These are phyloP conservation scores for Agrotis clavis DNA, from an alignment of 2,888 invertebrate genomes.

Conservation along the genomic window DNA sequence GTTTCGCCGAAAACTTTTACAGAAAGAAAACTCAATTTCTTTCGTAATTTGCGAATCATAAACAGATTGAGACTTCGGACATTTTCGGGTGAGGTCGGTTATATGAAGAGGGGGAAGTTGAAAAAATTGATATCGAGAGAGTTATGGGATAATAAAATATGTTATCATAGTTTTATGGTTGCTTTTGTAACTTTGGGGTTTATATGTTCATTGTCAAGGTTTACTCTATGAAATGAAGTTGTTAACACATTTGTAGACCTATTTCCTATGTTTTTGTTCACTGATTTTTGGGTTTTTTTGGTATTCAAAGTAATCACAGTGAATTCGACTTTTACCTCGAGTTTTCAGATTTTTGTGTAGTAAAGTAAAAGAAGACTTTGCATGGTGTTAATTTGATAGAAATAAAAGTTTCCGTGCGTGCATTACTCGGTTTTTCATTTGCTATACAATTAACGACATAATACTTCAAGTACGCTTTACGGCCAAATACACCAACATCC, in stretches of 20 bases:
- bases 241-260: too few species aligned
- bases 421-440: too few species aligned
- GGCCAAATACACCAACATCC: too few species aligned
- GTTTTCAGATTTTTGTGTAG: too few species aligned
- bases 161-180: constrained; percentile 36
- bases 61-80: constrained; percentile 42
- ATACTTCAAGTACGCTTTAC: too few species aligned
- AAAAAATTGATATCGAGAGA: constrained; percentile 12
- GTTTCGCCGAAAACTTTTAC: constrained; percentile 34
- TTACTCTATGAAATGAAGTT: neutral
- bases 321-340: neutral
- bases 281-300: neutral
- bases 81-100: constrained; percentile 29
- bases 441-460: too few species aligned
- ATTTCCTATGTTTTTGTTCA: neutral
- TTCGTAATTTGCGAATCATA: constrained; percentile 50
- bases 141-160: constrained; percentile 32
- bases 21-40: constrained; percentile 51
- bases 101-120: neutral
- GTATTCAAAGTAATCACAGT: neutral
- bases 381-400: too few species aligned
- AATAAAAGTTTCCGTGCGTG: too few species aligned
- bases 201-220: constrained; percentile 11
- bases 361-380: too few species aligned
- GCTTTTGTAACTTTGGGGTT: constrained; percentile 5